Evolutionary conservation across 1,140 invertebrate species (phyloP).

Genomic region (Antheraea pernyi): DNA sequence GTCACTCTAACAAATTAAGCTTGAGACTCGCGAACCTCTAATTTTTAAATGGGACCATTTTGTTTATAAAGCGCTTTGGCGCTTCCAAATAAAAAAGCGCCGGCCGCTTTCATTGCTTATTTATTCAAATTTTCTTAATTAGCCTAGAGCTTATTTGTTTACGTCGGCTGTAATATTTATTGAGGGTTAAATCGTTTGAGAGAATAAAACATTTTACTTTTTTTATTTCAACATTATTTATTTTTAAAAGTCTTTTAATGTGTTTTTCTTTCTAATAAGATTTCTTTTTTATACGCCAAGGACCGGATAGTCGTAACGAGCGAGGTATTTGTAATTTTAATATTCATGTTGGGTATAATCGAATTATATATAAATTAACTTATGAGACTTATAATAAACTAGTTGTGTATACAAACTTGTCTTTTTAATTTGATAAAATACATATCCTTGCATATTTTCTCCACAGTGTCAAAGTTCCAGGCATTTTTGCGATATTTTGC

Average conservation of each 20-base stretch:
- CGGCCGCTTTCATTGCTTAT: slow-evolving; percentile 8
- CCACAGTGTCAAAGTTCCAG: too few relatives aligned
- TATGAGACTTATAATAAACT: too few relatives aligned
- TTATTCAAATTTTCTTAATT: slow-evolving; percentile 14
- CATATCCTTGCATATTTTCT: too few relatives aligned
- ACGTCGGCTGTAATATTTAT: slow-evolving; percentile 8
- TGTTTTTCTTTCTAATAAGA: not conserved
- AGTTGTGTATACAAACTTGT: too few relatives aligned
- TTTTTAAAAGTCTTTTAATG: not conserved
- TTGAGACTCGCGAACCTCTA: not conserved
- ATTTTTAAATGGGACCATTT: not conserved
- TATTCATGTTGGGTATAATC: too few relatives aligned
- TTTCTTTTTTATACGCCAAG: not conserved
- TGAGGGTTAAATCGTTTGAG: slow-evolving; percentile 4
- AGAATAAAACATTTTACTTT: not conserved
- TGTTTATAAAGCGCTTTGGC: not conserved
- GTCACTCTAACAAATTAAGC: not conserved
- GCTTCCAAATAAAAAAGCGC: not conserved
- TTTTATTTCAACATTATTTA: not conserved
- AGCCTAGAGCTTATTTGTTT: slow-evolving; percentile 8
- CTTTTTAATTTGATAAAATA: too few relatives aligned
- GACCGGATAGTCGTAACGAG: not conserved
- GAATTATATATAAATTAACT: too few relatives aligned
- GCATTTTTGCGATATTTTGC: too few relatives aligned
- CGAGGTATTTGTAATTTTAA: not conserved